Percentiles rank a stretch among this genome's conserved stretches.
phyloP scores from a whole-genome alignment of 2,797 vertebrate genomes.

The Labroides dimidiatus region DNA sequence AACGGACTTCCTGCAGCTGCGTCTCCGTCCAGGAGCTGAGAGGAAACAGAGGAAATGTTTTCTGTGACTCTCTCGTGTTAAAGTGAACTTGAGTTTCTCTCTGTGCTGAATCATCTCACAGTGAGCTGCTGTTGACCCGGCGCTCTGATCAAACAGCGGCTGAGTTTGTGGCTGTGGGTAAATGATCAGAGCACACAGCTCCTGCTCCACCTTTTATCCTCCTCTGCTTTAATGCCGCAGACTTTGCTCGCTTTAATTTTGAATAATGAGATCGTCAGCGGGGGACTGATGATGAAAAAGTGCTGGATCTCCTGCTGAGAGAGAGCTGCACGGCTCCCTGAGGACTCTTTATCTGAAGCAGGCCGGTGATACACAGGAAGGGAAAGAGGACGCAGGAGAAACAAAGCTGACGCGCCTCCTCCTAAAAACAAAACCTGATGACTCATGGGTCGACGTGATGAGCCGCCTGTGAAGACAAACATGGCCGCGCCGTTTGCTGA shows the following conservation, averaged over 20 bases:
- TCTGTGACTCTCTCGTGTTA: background rate
- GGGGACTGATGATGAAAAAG: slow-evolving; percentile 44
- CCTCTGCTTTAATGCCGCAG: slow-evolving; percentile 21
- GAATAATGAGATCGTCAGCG: slow-evolving; percentile 52
- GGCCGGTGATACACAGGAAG: slow-evolving; percentile 36
- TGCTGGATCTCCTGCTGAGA: slow-evolving; percentile 24
- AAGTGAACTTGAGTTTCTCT: slow-evolving; percentile 37
- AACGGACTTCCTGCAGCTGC: background rate
- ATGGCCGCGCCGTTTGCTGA: slow-evolving; percentile 33
- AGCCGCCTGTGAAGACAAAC: slow-evolving; percentile 18
- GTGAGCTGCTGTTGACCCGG: slow-evolving; percentile 50
- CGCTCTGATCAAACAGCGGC: slow-evolving; percentile 49
- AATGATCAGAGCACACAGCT: slow-evolving; percentile 56
- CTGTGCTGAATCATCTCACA: slow-evolving; percentile 43
- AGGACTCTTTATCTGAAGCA: slow-evolving; percentile 38
- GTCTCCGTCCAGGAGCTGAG: slow-evolving; percentile 3
- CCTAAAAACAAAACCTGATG: slow-evolving; percentile 17
- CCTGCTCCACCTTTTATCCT: slow-evolving; percentile 17
- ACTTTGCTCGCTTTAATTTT: slow-evolving; percentile 48
- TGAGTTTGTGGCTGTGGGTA: slow-evolving; percentile 34
- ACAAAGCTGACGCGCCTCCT: background rate
- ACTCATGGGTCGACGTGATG: slow-evolving; percentile 42
- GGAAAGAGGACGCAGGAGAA: slow-evolving; percentile 33
- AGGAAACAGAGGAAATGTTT: slow-evolving; percentile 11
- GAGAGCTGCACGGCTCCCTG: slow-evolving; percentile 21